These are phyloP conservation scores for Craseonycteris thonglongyai DNA, from an alignment of 2,113 vertebrate genomes.

Conservation along the genomic window DNA sequence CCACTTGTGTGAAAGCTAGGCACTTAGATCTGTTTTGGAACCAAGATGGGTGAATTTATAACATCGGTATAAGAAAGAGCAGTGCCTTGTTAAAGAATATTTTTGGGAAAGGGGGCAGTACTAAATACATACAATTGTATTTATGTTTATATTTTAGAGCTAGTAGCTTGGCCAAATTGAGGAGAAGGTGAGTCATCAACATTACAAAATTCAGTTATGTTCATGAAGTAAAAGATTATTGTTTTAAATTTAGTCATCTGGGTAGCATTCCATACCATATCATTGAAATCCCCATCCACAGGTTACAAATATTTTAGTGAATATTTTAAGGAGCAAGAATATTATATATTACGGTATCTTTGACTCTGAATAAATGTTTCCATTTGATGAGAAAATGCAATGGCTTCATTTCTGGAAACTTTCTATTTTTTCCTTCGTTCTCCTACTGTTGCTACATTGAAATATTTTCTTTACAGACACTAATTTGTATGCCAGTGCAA, in stretches of 20 bases:
- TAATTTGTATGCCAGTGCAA: slow-evolving; percentile 79
- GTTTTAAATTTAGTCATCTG: neutral
- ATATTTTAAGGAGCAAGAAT: neutral
- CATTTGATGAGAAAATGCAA: slow-evolving; percentile 22
- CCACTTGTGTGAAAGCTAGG: neutral
- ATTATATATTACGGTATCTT: neutral
- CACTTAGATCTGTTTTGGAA: neutral
- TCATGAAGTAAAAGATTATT: neutral
- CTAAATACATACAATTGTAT: neutral
- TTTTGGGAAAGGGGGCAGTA: neutral
- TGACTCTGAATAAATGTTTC: neutral
- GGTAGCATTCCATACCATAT: neutral
- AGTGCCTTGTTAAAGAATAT: neutral
- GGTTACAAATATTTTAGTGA: neutral
- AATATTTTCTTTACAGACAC: slow-evolving; percentile 76
- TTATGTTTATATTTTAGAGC: neutral
- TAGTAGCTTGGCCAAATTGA: neutral
- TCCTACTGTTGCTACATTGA: slow-evolving; percentile 55
- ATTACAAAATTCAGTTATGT: neutral
- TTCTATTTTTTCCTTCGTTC: neutral
- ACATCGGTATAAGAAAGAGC: neutral
- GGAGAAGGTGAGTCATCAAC: neutral
- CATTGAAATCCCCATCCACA: neutral
- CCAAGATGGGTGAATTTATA: neutral
- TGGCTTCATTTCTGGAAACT: slow-evolving; percentile 31